Conservation (phyloP, 2,888 invertebrate species). For the Ichneumoninae sp. region DNA sequence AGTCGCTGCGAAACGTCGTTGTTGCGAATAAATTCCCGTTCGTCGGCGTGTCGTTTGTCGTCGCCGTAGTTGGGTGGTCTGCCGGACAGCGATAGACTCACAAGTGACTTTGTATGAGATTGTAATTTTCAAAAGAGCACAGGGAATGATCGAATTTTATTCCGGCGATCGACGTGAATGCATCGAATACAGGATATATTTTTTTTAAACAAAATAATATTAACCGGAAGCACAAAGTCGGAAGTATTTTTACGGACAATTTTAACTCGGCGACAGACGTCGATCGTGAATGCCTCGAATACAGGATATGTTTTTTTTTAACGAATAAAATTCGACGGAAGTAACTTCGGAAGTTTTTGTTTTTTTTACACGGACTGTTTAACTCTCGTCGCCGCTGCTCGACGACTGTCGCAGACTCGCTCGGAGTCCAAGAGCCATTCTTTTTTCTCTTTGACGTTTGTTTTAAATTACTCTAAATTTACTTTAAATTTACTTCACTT, state of each 20-base stretch:
- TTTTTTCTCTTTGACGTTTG: no score
- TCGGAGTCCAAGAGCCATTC: no score
- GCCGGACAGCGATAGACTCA: background rate
- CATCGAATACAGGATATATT: background rate
- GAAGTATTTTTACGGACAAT: background rate
- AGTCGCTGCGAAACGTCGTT: conserved; percentile 55
- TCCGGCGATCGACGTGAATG: background rate
- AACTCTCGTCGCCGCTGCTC: background rate
- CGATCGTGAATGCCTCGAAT: conserved; percentile 14
- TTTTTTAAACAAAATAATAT: no score
- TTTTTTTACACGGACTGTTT: background rate
- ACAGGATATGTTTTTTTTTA: background rate
- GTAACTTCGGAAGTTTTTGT: background rate
- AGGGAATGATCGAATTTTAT: background rate
- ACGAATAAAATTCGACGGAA: background rate
- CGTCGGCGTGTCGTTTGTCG: background rate
- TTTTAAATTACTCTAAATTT: no score
- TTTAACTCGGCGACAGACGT: background rate
- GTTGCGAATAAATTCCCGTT: conserved; percentile 19
- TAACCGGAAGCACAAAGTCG: no score
- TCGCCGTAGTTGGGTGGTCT: background rate
- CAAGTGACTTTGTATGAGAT: conserved; percentile 11
- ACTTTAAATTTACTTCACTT: no score
- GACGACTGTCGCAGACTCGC: no score
- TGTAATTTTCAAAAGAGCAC: background rate